Evolutionary conservation across 2,888 invertebrate species (phyloP).

Genomic region (Tetheella fluctuosa): DNA sequence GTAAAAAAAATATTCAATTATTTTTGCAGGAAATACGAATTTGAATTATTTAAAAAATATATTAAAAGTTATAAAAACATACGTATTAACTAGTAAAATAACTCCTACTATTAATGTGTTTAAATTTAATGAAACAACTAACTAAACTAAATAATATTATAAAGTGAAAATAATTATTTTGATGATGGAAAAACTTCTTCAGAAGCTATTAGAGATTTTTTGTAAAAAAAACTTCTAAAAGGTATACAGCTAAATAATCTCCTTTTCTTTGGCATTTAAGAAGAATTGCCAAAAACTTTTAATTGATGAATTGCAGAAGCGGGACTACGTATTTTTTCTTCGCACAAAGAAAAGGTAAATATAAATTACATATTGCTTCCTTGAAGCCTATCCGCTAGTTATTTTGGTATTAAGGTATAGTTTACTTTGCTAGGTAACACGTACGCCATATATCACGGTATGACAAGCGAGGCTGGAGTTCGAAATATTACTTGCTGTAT

Average conservation of each 20-base stretch:
- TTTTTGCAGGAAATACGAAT: no score
- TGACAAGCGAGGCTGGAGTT: not conserved
- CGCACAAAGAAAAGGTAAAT: not conserved
- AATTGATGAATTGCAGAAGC: not conserved
- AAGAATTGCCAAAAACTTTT: not conserved
- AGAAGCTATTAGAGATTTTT: not conserved
- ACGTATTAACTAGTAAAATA: no score
- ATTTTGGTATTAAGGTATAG: slow-evolving; percentile 8
- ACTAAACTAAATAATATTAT: no score
- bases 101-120: no score
- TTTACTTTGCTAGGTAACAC: not conserved
- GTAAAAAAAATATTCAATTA: no score
- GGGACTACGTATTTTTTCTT: not conserved
- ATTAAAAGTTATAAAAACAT: no score
- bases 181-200: not conserved
- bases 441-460: slow-evolving; percentile 7
- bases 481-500: not conserved
- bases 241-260: not conserved
- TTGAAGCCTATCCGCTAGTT: not conserved
- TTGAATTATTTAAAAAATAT: no score
- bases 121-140: no score
- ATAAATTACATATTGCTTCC: not conserved
- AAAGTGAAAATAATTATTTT: no score
- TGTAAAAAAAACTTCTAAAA: not conserved
- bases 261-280: not conserved